Percentiles rank a stretch among this genome's conserved stretches.
Conservation (phyloP, 1,140 invertebrate genomes). For the Pseudoatta argentina region DNA sequence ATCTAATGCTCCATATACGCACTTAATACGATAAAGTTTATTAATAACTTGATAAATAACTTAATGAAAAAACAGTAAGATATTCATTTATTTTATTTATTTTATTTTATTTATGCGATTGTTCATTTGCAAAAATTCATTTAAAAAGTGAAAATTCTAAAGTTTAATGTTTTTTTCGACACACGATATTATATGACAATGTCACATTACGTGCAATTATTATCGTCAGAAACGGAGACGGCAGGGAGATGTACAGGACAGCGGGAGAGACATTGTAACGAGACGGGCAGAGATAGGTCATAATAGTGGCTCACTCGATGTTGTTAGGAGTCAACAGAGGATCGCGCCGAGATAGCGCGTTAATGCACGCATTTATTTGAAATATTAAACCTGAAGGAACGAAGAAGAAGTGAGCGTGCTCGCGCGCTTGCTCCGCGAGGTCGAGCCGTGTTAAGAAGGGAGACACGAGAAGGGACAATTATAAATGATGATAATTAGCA, state of each 20-base stretch:
- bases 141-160: neutral
- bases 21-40: neutral
- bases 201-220: slow-evolving; percentile 64
- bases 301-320: slow-evolving; percentile 81
- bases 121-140: neutral
- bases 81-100: too few relatives aligned
- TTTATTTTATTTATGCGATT: neutral
- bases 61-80: neutral
- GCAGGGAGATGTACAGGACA: slow-evolving; percentile 26
- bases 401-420: slow-evolving; percentile 62
- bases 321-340: slow-evolving; percentile 85
- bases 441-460: slow-evolving; percentile 39
- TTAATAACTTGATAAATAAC: neutral
- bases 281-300: slow-evolving; percentile 81
- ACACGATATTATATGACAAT: slow-evolving; percentile 72
- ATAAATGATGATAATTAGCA: slow-evolving; percentile 84
- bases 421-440: slow-evolving; percentile 51
- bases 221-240: slow-evolving; percentile 20
- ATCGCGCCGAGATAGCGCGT: slow-evolving; percentile 84
- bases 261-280: slow-evolving; percentile 71
- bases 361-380: slow-evolving; percentile 86
- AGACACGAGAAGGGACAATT: slow-evolving; percentile 79
- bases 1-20: neutral
- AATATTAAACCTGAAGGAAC: slow-evolving; percentile 82
- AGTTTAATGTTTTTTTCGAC: slow-evolving; percentile 10